Conservation (phyloP, 2,797 vertebrate genomes). For the Zalophus californianus region DNA sequence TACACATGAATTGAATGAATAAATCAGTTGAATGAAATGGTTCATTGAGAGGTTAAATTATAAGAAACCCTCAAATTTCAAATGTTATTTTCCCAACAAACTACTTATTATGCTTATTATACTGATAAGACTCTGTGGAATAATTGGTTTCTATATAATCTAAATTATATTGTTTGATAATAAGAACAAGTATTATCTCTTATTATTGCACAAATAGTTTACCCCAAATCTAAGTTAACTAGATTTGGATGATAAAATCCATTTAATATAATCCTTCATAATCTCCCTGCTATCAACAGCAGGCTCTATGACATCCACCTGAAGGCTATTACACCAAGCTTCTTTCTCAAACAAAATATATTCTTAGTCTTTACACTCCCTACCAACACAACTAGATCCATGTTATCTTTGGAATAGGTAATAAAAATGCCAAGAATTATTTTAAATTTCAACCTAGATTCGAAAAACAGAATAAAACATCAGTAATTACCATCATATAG, state of each 20-base stretch:
- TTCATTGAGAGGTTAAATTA: not conserved
- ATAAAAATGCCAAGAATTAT: not conserved
- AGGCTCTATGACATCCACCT: not conserved
- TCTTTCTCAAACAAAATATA: not conserved
- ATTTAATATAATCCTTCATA: conserved; percentile 59
- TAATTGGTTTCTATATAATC: not conserved
- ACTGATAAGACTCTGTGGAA: not conserved
- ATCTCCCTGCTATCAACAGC: not conserved
- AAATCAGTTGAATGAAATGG: not conserved
- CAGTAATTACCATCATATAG: not conserved
- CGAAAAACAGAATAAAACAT: not conserved
- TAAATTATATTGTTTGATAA: conserved; percentile 5
- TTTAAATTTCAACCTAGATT: not conserved
- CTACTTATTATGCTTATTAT: not conserved
- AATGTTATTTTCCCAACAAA: conserved; percentile 8
- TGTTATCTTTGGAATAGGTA: not conserved
- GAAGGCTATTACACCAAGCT: not conserved
- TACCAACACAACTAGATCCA: not conserved
- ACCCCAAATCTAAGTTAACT: conserved; percentile 53
- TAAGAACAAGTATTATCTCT: not conserved
- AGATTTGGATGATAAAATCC: conserved; percentile 47
- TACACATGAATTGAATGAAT: not conserved
- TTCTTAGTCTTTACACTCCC: not conserved
- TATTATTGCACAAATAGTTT: conserved; percentile 62
- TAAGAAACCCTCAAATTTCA: not conserved